Conservation (phyloP, 2,797 vertebrate genomes). For the Carapus acus region DNA sequence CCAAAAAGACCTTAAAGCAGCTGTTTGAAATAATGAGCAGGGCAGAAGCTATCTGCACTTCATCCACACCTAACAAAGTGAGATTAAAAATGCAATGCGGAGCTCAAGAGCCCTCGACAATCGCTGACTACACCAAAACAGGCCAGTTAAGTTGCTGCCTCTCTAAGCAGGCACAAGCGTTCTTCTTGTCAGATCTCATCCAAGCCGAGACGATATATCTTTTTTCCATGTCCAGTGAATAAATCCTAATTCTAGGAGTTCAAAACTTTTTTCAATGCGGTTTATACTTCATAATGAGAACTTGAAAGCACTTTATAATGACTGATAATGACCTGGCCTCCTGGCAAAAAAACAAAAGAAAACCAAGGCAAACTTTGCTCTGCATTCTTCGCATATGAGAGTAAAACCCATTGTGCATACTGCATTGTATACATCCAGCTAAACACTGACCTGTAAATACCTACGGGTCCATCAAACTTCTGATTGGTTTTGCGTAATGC, state of each 20-base stretch:
- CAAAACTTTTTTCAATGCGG: constrained; percentile 16
- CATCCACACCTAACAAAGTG: constrained; percentile 63
- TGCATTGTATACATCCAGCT: constrained; percentile 9
- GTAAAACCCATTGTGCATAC: constrained; percentile 1
- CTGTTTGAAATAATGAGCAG: constrained; percentile 64
- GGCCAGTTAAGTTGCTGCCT: constrained; percentile 50
- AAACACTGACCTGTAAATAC: constrained; percentile 4
- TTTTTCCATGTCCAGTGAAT: constrained; percentile 20
- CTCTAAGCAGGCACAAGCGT: constrained; percentile 50
- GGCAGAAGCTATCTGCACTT: constrained; percentile 56
- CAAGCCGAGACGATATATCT: constrained; percentile 24
- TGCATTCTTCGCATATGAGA: too few species aligned
- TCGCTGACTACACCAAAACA: constrained; percentile 63
- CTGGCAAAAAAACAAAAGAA: constrained; percentile 9
- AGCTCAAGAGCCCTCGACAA: constrained; percentile 51
- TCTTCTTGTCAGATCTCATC: constrained; percentile 28
- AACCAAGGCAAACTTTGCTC: constrained; percentile 15
- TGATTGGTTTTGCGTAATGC: constrained; percentile 26
- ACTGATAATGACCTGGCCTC: constrained; percentile 10
- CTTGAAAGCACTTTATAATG: constrained; percentile 14
- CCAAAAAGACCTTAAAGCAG: constrained; percentile 44
- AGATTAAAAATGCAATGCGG: constrained; percentile 68
- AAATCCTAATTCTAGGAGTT: constrained; percentile 30
- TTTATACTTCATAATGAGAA: constrained; percentile 22
- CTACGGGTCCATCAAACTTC: constrained; percentile 14